These are phyloP conservation scores for Stenodera caucasica DNA, from an alignment of 2,888 invertebrate species.

Conservation along the genomic window DNA sequence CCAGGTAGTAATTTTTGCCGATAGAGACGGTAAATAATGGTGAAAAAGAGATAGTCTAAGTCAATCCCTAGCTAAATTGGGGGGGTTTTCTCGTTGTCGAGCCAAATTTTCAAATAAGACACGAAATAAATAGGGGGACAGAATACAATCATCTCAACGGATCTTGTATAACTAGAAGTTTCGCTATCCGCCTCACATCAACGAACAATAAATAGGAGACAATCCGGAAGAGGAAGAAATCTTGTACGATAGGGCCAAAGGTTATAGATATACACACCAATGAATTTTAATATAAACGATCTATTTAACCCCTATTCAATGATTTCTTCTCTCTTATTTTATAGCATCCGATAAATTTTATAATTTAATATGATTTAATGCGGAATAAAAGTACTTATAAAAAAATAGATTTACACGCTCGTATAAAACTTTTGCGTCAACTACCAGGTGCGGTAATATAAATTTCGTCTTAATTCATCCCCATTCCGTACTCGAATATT, in stretches of 20 bases:
- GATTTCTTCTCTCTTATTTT: too few relatives aligned
- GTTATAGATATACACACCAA: conserved; percentile 44
- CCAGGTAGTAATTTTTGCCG: neutral
- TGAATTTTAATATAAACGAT: conserved; percentile 27
- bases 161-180: too few relatives aligned
- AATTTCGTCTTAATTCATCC: neutral
- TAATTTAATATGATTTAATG: too few relatives aligned
- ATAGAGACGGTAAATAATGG: neutral
- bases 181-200: conserved; percentile 9
- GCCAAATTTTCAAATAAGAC: neutral
- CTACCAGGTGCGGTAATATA: neutral
- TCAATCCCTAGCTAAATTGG: conserved; percentile 24
- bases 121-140: neutral
- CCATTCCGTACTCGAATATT: too few relatives aligned
- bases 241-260: conserved; percentile 37
- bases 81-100: conserved; percentile 1
- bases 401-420: too few relatives aligned
- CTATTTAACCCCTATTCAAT: too few relatives aligned
- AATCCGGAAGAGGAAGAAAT: conserved; percentile 47
- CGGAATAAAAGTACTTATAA: too few relatives aligned
- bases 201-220: conserved; percentile 24
- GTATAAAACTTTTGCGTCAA: too few relatives aligned
- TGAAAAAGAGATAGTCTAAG: neutral
- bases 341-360: too few relatives aligned
- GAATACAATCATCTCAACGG: conserved; percentile 26